Evolutionary conservation across 2,888 invertebrate genomes (phyloP).

Genomic region (Seira sanloemensis): DNA sequence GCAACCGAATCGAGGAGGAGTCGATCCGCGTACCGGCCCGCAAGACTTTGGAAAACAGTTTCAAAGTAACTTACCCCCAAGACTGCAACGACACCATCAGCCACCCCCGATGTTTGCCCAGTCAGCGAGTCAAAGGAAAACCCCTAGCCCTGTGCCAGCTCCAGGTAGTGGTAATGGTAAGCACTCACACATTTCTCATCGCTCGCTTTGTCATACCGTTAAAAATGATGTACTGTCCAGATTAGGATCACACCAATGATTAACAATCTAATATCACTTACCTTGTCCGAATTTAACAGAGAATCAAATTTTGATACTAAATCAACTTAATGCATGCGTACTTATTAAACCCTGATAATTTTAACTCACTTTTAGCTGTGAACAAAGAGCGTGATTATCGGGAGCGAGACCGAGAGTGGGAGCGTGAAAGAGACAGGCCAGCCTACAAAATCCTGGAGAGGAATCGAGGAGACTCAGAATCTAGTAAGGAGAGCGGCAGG

Average conservation of each 20-base stretch:
- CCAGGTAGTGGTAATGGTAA: constrained; percentile 47
- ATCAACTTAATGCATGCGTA: too few species aligned
- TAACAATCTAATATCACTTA: constrained; percentile 34
- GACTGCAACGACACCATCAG: constrained; percentile 63
- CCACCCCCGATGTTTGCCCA: constrained; percentile 44
- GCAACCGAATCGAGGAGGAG: constrained; percentile 37
- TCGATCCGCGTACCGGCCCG: constrained; percentile 49
- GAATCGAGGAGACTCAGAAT: constrained; percentile 66
- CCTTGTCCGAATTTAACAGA: constrained; percentile 34
- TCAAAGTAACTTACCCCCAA: constrained; percentile 69
- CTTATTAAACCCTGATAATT: too few species aligned
- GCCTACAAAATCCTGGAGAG: constrained; percentile 67
- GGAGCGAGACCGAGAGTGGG: constrained; percentile 52
- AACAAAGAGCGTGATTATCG: constrained; percentile 37
- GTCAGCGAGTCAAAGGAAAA: constrained; percentile 66
- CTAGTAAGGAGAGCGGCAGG: constrained; percentile 58
- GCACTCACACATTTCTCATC: neutral
- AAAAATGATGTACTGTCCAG: constrained; percentile 30
- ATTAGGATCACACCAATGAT: constrained; percentile 39
- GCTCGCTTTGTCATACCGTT: too few species aligned
- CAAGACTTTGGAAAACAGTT: constrained; percentile 67
- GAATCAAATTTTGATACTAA: too few species aligned
- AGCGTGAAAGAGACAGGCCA: constrained; percentile 29
- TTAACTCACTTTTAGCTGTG: constrained; percentile 32
- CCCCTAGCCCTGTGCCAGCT: constrained; percentile 69